Evolutionary conservation across 2,888 invertebrate genomes (phyloP), one percentile per base, ranked within the genome.

Genomic region (Drosophila conformis): DNA sequence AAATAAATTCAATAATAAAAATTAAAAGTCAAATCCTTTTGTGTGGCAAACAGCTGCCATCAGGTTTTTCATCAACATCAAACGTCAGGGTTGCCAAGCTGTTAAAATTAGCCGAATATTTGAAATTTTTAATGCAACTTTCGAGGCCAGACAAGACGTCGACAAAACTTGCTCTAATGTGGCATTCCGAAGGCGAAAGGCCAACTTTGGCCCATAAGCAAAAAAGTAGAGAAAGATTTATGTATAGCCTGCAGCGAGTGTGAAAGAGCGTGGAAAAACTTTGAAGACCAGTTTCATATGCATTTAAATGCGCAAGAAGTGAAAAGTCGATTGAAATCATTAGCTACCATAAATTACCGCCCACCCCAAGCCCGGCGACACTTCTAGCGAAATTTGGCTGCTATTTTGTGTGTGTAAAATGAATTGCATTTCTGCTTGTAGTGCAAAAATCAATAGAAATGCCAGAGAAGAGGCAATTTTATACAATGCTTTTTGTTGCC

Each of bases 401-500:
- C 67, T 72, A 71, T 80, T 77, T 80, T 46, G 33, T 63, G 73
- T 72, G 75, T 71, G 76, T 82, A 73, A 87, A 87, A 85, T 88
- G 88, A 83, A 88, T 88, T 83, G 83, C 88, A 83, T 69, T 88
- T 83, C 52, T 78, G 83, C 68, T 64, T 60, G 69, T 75, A 74
- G 83, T 90, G 90, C 85, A 85, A 88, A 89, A 89, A 84, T 89
- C 90, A 69, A 84, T 84, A 82, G 86, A 90, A 89, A 87, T 85
- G 74, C 60, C 53, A 61, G 33, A 40, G 57, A 35, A 57, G 51
- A 60, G 64, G 21, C 75, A 80, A 76, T 48, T 79, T 67, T 62
- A 51, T 58, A 80, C 82, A 82, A 80, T 67, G 80, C 35, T 57
- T 62, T 78, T 62, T 67, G 82, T 82, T 71, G 60, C 75, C 38